Base-by-base conservation (phyloP, 1,140 invertebrate species). In the Heliothis subflexa region DNA sequence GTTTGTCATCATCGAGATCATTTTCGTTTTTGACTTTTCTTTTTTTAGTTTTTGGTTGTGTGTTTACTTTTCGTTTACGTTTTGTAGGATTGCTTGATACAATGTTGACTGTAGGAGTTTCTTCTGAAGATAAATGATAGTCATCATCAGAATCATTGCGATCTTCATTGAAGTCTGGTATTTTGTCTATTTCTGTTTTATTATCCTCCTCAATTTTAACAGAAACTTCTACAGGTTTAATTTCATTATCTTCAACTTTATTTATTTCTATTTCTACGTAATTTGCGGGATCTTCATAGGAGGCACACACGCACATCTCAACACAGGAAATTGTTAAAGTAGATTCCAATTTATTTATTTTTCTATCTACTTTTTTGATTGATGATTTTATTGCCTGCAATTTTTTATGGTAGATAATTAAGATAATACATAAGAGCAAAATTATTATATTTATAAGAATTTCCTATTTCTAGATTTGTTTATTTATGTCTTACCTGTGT, bases 1-100 rank as follows among this genome's bases (percentile, higher is more conserved):
- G 78, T 71, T 80, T 73, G 62, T 76, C 54, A 76, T 80, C 78
- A 76, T 64, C 71, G 12, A 62, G 25, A 62, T 68, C 25, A 54
- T 71, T 57, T 55, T 75, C 72, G 47, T 47, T 62, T 4, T 61
- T 61, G 1, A 59, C 21, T 52, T 80, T 76, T 55, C 55, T 50
- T 54, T 76, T 80, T 47, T 59, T 79, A 40, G 54, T 16, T 45
- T 76, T 71, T 14, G 45, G 5, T 76, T 80, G 64, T 50, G 61
- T 73, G 13, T 50, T 70, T 57, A 33, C 21, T 54, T 75, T 76
- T 12, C 9, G 13, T 28, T 40, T 47, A 50, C 4, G 52, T 59
- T 78, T 78, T 33, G 13, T 14, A 45, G 68, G 68, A 40, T 40
- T 40, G 33, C 33, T 40, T 0, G 33, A 40, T 28, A 18, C 1